phyloP scores from a whole-genome alignment of 1,140 invertebrate genomes.

The Rhopalosiphum maidis region DNA sequence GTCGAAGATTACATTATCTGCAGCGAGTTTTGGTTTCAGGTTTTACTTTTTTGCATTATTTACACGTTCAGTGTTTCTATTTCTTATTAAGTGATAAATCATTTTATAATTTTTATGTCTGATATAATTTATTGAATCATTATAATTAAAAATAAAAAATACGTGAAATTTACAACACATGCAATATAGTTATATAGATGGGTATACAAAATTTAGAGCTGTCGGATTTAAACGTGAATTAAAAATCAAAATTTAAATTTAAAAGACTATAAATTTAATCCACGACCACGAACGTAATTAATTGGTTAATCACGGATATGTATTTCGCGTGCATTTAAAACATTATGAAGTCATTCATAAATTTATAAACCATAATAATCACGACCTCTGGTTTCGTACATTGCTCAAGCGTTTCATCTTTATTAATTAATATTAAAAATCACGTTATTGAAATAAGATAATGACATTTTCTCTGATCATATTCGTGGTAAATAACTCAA shows the following conservation, averaged over 20 bases:
- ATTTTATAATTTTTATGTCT: neutral
- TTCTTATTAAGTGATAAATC: too few relatives aligned
- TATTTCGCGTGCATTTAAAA: too few relatives aligned
- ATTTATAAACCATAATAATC: neutral
- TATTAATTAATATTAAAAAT: neutral
- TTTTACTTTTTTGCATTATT: neutral
- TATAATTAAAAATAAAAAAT: neutral
- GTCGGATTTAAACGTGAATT: too few relatives aligned
- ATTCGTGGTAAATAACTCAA: neutral
- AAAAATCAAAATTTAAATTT: too few relatives aligned
- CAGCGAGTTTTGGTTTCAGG: neutral
- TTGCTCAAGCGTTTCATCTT: neutral
- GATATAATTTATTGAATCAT: neutral
- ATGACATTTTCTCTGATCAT: neutral
- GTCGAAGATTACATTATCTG: neutral
- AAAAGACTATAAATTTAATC: too few relatives aligned
- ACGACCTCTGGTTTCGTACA: neutral
- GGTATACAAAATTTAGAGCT: too few relatives aligned
- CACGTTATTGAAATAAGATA: neutral
- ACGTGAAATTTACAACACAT: neutral
- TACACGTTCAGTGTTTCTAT: neutral
- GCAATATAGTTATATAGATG: neutral
- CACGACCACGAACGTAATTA: too few relatives aligned
- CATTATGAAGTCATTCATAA: too few relatives aligned
- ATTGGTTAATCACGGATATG: too few relatives aligned